These are phyloP conservation scores for Prolemur simus DNA, from an alignment of 2,113 vertebrate species.

Conservation along the genomic window DNA sequence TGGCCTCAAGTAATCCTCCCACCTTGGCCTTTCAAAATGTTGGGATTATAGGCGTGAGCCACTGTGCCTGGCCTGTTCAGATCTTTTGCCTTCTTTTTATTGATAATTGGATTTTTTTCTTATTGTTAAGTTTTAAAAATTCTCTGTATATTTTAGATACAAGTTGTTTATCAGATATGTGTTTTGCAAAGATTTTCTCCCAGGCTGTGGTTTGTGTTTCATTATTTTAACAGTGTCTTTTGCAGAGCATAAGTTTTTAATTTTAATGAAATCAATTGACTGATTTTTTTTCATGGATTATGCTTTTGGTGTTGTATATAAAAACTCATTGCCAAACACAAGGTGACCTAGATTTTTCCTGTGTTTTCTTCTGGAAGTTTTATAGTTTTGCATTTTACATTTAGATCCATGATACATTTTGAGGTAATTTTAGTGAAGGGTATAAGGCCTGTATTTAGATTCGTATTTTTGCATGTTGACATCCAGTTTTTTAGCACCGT, in stretches of 20 bases:
- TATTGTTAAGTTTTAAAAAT: slow-evolving; percentile 21
- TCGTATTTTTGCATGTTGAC: background rate
- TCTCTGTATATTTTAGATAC: background rate
- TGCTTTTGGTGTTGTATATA: background rate
- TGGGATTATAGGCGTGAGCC: no score
- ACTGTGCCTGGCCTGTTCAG: background rate
- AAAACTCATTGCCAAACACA: background rate
- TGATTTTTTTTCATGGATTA: background rate
- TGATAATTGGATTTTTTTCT: background rate
- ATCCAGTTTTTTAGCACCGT: background rate
- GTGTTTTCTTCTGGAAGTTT: background rate
- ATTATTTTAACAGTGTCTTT: slow-evolving; percentile 5
- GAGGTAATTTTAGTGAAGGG: background rate
- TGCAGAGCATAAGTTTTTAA: background rate
- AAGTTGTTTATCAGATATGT: background rate
- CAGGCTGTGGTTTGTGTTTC: background rate
- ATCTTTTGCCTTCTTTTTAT: background rate
- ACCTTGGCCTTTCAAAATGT: no score
- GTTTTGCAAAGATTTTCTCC: background rate
- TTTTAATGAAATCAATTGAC: background rate
- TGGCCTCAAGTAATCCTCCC: no score
- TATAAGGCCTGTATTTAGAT: background rate
- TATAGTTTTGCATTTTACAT: background rate
- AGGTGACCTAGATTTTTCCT: background rate
- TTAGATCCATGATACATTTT: background rate